Evolutionary conservation across 2,797 vertebrate genomes (phyloP).

Genomic region (Sebastes alutus): DNA sequence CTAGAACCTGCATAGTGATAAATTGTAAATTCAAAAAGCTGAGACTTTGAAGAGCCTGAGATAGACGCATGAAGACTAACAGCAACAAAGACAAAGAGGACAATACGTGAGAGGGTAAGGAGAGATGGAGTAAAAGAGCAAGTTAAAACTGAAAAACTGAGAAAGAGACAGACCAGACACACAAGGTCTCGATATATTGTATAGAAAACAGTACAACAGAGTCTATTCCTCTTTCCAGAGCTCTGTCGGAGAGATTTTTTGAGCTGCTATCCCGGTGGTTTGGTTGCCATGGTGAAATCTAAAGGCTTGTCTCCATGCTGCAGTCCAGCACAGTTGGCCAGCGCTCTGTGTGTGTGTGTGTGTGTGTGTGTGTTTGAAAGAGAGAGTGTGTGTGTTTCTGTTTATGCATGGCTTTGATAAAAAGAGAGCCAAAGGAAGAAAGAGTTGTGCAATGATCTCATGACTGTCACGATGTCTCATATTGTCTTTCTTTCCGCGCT

Average conservation of each 20-base stretch:
- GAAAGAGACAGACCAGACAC: not conserved
- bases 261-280: conserved; percentile 43
- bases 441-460: conserved; percentile 14
- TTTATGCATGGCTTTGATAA: conserved; percentile 6
- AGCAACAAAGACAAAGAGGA: conserved; percentile 2
- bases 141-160: not conserved
- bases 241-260: conserved; percentile 36
- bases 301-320: conserved; percentile 54
- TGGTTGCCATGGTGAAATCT: conserved; percentile 71
- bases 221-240: conserved; percentile 18
- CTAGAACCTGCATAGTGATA: not conserved
- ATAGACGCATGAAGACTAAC: not conserved
- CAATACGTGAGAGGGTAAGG: not conserved
- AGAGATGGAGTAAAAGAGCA: not conserved
- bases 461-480: conserved; percentile 28
- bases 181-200: conserved; percentile 9
- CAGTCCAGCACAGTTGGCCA: conserved; percentile 50
- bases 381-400: not conserved
- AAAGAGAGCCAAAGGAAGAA: not conserved
- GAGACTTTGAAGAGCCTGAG: not conserved
- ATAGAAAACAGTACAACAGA: not conserved
- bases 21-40: not conserved
- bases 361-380: not conserved
- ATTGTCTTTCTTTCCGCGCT: not conserved
- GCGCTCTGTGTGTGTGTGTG: not conserved